phyloP scores from a whole-genome alignment of 2,888 invertebrate genomes.

The Copidosoma aretas region DNA sequence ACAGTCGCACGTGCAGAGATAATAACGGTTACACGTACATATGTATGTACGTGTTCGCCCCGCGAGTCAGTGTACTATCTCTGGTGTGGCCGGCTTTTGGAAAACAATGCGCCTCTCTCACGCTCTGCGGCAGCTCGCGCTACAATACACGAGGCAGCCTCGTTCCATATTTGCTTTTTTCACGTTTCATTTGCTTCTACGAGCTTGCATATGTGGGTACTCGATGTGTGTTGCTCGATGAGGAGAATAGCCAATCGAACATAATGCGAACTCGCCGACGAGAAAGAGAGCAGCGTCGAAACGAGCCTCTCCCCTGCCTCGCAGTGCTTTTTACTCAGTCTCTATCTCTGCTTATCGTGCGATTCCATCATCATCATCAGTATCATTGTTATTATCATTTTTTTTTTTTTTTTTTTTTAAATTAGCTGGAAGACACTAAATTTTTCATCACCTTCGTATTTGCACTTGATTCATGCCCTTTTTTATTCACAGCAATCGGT shows the following conservation, averaged over 20 bases:
- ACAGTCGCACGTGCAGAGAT: too few relatives aligned
- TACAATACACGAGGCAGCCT: slow-evolving; percentile 11
- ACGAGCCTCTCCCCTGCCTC: neutral
- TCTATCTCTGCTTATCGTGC: slow-evolving; percentile 1
- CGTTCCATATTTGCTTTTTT: slow-evolving; percentile 30
- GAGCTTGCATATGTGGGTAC: neutral
- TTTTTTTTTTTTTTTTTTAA: neutral
- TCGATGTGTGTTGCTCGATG: neutral
- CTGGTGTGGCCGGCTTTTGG: slow-evolving; percentile 9
- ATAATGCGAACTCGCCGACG: slow-evolving; percentile 27
- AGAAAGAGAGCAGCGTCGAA: slow-evolving; percentile 18
- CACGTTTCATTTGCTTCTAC: slow-evolving; percentile 18
- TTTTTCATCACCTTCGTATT: neutral
- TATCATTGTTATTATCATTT: neutral
- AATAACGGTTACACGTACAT: too few relatives aligned
- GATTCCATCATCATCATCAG: neutral
- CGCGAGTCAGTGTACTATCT: too few relatives aligned
- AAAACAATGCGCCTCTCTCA: slow-evolving; percentile 22
- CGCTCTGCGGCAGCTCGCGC: neutral
- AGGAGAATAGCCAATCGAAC: slow-evolving; percentile 39
- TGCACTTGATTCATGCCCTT: neutral
- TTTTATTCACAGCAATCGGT: neutral
- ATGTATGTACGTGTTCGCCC: too few relatives aligned
- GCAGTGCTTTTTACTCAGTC: slow-evolving; percentile 11
- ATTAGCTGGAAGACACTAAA: neutral